Base-by-base conservation (phyloP, 1,140 invertebrate genomes). In the Papilio machaon region DNA sequence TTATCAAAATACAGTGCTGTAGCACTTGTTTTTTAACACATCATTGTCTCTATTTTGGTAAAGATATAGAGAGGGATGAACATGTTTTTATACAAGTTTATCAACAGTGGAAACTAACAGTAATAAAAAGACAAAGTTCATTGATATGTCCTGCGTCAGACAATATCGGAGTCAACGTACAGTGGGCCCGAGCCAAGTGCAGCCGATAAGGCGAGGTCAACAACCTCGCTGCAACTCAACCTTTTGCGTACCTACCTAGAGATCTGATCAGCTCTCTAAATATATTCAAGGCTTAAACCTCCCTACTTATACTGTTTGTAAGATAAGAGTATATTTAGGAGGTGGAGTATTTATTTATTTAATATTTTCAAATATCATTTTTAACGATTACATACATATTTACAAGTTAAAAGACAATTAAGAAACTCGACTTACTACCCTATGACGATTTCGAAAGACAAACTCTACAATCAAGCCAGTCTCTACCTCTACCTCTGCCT, bases 121-220 rank as follows among this genome's bases (percentile, higher is more conserved):
- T 58, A 19, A 58, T 58, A 19, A 58, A 54, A n/a, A 58, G 17
- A 58, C 54, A 58, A 52, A 52, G 67, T 73, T 73, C 67, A 43
- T 73, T 73, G 67, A 73, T 43, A 35, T 43, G 30, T 6, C 23
- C 23, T 58, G 67, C 67, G 23, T 30, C 67, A 73, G 67, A 30
- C 11, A 43, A 73, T 73, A 73, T 73, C 67, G 23, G 30, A 73
- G 67, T 73, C 23, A 73, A 73, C 17, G 54, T 49, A 49, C 60
- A 17, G 11, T 43, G 2, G 64, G 19, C 9, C 10, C n/a, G 19
- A 35, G 67, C 35, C 67, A 30, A 73, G 67, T 38, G 67, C 67
- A 43, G 11, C 11, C 23, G 67, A 73, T 73, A 73, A 73, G 67
- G 11, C 11, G 67, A 19, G 67, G 23, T 73, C 67, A 30, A 73